Evolutionary conservation across 2,888 invertebrate species (phyloP).

Genomic region (Sesamia inferens): DNA sequence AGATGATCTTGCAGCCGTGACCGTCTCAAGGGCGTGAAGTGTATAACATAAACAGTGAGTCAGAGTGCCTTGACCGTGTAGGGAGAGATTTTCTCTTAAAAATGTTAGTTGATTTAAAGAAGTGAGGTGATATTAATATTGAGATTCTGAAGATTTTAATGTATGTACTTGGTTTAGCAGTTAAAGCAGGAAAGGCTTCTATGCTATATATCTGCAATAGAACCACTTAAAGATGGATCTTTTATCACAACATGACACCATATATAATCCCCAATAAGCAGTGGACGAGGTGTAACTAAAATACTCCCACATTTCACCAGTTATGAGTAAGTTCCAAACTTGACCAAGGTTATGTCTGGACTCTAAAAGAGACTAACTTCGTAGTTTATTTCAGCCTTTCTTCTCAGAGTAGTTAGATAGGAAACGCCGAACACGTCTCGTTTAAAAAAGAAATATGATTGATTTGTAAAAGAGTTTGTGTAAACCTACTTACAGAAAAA

Average conservation of each 20-base stretch:
- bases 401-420: no score
- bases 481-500: no score
- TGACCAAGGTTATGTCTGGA: no score
- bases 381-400: no score
- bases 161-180: neutral
- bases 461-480: no score
- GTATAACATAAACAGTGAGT: slow-evolving; percentile 56
- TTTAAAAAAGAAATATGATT: no score
- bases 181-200: neutral
- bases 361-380: no score
- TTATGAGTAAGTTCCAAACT: neutral
- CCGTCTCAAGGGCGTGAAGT: slow-evolving; percentile 48
- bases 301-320: neutral
- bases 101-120: neutral
- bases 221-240: neutral
- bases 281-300: neutral
- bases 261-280: neutral
- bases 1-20: slow-evolving; percentile 45
- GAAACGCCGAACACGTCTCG: no score
- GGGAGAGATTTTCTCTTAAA: slow-evolving; percentile 18
- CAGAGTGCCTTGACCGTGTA: slow-evolving; percentile 52
- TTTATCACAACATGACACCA: neutral
- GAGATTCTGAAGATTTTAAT: neutral
- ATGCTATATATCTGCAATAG: neutral
- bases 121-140: neutral